Evolutionary conservation across 2,113 vertebrate genomes (phyloP).

Genomic region (Vombatus ursinus): DNA sequence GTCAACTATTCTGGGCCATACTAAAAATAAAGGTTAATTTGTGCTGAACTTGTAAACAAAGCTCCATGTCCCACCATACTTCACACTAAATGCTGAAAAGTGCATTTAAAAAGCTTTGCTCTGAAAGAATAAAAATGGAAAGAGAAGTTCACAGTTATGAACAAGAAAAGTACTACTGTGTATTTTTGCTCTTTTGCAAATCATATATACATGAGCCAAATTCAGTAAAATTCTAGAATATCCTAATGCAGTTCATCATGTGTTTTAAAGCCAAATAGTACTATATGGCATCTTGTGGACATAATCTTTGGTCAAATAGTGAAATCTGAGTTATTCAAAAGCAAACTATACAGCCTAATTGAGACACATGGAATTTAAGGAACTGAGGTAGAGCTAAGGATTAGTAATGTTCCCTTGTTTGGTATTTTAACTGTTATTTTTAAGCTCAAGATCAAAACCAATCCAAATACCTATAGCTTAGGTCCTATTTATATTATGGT

Average conservation of each 20-base stretch:
- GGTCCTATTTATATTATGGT: background rate
- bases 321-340: constrained; percentile 62
- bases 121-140: constrained; percentile 29
- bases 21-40: constrained; percentile 57
- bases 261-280: background rate
- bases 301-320: constrained; percentile 55
- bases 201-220: constrained; percentile 5
- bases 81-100: constrained; percentile 18
- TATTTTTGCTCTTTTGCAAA: constrained; percentile 23
- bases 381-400: constrained; percentile 15
- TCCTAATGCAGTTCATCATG: constrained; percentile 20
- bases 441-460: background rate
- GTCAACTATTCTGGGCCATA: background rate
- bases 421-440: background rate
- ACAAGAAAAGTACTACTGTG: background rate
- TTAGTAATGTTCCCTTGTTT: constrained; percentile 13
- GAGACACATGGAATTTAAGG: constrained; percentile 52
- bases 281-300: constrained; percentile 4
- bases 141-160: background rate
- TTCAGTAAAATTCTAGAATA: constrained; percentile 24
- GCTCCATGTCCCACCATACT: background rate
- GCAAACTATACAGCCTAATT: constrained; percentile 37
- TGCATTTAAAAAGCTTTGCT: constrained; percentile 32
- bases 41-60: constrained; percentile 19
- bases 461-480: background rate